A percentile compares a stretch with the other conserved stretches of the same genome.
phyloP scores from a whole-genome alignment of 2,888 invertebrate species.

The Archips crataeganus region DNA sequence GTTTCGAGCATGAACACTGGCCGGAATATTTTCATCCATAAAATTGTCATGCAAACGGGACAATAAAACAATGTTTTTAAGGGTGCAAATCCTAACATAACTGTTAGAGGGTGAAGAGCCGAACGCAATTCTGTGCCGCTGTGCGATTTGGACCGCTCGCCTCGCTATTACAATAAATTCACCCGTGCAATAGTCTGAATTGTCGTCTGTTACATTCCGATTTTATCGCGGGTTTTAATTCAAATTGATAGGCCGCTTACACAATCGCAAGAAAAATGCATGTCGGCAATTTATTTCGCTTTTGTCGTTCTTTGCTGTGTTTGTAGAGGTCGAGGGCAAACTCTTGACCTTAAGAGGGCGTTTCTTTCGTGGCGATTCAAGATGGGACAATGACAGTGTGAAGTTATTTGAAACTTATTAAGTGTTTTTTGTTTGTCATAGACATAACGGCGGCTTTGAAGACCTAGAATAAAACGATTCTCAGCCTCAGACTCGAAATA shows the following conservation, averaged over 20 bases:
- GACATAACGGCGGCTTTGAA: neutral
- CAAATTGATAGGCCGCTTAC: conserved; percentile 33
- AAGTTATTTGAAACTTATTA: neutral
- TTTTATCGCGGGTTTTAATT: conserved; percentile 37
- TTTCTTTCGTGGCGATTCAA: neutral
- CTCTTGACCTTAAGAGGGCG: neutral
- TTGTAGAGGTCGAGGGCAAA: neutral
- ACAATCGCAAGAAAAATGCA: conserved; percentile 34
- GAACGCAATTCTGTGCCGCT: conserved; percentile 12
- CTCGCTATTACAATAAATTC: conserved; percentile 36
- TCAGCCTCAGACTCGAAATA: too few relatives aligned
- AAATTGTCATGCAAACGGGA: conserved; percentile 30
- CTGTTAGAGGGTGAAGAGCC: conserved; percentile 16
- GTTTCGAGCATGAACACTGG: conserved; percentile 10
- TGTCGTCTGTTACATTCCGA: conserved; percentile 35
- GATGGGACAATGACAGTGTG: neutral
- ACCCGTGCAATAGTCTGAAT: conserved; percentile 32
- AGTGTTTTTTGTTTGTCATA: neutral
- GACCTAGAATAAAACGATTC: neutral
- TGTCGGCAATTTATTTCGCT: conserved; percentile 22
- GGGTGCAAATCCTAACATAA: conserved; percentile 30
- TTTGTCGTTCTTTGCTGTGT: neutral
- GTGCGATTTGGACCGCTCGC: conserved; percentile 4
- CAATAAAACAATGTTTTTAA: conserved; percentile 29
- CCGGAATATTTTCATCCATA: conserved; percentile 19